Percentiles rank a stretch among this genome's conserved stretches.
Conservation (phyloP, 2,113 vertebrate genomes). For the Silurus glanis region DNA sequence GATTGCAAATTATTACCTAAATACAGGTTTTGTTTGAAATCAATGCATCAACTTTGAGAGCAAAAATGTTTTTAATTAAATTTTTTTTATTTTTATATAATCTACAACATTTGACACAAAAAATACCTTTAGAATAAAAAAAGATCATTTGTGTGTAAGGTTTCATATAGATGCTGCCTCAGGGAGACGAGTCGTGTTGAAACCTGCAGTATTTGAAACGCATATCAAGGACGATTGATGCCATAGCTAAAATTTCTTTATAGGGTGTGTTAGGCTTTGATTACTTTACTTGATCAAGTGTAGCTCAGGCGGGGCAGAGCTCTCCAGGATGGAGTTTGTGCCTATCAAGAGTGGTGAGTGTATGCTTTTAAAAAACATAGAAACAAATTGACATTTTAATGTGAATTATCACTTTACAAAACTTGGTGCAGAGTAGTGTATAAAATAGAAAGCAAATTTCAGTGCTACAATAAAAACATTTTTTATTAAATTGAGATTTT, state of each 20-base stretch:
- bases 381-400: neutral
- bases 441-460: neutral
- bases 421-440: neutral
- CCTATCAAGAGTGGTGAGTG: neutral
- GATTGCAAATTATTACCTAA: neutral
- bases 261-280: slow-evolving; percentile 41
- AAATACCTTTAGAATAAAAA: neutral
- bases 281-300: slow-evolving; percentile 20
- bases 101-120: neutral
- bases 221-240: slow-evolving; percentile 21
- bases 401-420: neutral
- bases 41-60: neutral
- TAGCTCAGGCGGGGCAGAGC: neutral
- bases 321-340: slow-evolving; percentile 14
- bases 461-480: neutral
- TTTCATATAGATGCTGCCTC: neutral
- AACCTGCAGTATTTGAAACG: slow-evolving; percentile 17
- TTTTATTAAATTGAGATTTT: neutral
- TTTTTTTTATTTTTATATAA: neutral
- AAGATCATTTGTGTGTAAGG: neutral
- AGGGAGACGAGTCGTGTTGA: slow-evolving; percentile 22
- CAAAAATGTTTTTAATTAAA: neutral
- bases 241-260: slow-evolving; percentile 36
- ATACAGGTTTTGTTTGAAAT: neutral
- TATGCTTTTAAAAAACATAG: neutral